These are phyloP conservation scores for Argynnis bischoffii DNA, from an alignment of 2,888 invertebrate species.

Conservation along the genomic window DNA sequence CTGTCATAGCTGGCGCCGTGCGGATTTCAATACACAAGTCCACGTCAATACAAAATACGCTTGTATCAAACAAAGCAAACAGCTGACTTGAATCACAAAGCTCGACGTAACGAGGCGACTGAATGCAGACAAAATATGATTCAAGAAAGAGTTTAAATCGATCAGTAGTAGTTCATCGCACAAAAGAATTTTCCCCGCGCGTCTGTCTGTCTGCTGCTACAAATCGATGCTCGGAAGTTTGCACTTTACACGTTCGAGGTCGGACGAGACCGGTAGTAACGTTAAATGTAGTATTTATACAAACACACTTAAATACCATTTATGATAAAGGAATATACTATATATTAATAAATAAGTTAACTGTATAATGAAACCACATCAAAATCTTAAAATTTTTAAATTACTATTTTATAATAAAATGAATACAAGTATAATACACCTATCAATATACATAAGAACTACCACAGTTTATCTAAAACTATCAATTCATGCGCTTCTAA, in stretches of 20 bases:
- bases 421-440: no score
- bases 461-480: no score
- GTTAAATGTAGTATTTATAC: not conserved
- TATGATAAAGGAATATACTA: no score
- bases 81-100: not conserved
- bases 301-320: no score
- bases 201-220: constrained; percentile 15
- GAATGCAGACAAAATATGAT: constrained; percentile 2
- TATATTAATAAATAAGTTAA: no score
- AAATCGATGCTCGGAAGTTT: constrained; percentile 8
- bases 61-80: not conserved
- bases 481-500: no score
- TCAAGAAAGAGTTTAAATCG: constrained; percentile 10
- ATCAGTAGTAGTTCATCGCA: not conserved
- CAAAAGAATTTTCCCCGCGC: not conserved
- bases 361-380: no score
- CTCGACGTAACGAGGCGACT: not conserved
- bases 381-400: no score
- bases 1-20: not conserved
- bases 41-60: not conserved
- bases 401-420: no score
- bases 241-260: not conserved
- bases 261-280: not conserved
- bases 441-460: no score
- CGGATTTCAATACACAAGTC: no score